Evolutionary conservation across 2,797 vertebrate species (phyloP).

Genomic region (Lacerta agilis): DNA sequence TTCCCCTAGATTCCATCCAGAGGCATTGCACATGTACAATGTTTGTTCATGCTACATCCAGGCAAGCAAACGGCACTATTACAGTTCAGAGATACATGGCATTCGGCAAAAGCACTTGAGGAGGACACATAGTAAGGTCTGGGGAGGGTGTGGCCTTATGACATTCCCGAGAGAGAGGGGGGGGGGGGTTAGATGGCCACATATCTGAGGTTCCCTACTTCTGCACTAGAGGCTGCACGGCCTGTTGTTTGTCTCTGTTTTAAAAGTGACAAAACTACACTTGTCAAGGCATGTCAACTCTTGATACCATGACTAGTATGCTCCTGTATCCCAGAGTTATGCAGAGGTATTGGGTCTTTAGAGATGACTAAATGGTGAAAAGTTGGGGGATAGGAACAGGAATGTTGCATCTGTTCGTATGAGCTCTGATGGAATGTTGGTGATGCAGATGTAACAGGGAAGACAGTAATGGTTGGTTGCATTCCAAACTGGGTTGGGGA

Average conservation of each 20-base stretch:
- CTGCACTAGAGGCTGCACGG: not conserved
- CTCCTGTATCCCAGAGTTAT: not conserved
- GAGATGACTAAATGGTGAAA: not conserved
- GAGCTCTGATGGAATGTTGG: slow-evolving; percentile 20
- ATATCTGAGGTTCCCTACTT: too few relatives aligned
- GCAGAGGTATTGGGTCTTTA: not conserved
- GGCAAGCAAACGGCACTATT: too few relatives aligned
- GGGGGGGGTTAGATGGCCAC: too few relatives aligned
- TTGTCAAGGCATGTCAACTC: not conserved
- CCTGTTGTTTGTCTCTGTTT: not conserved
- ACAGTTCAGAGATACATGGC: too few relatives aligned
- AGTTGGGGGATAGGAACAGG: not conserved
- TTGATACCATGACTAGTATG: not conserved
- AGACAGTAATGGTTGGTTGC: not conserved
- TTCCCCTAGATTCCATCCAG: too few relatives aligned
- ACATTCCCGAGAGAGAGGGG: too few relatives aligned
- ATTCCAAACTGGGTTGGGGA: not conserved
- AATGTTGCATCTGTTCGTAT: slow-evolving; percentile 21
- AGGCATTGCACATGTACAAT: too few relatives aligned
- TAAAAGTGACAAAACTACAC: slow-evolving; percentile 18
- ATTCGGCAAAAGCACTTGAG: too few relatives aligned
- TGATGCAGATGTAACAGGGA: not conserved
- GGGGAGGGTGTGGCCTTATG: too few relatives aligned
- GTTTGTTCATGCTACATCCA: too few relatives aligned
- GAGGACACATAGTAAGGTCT: too few relatives aligned